Base-by-base conservation (phyloP, 2,113 vertebrate genomes). In the Thalassoma bifasciatum region DNA sequence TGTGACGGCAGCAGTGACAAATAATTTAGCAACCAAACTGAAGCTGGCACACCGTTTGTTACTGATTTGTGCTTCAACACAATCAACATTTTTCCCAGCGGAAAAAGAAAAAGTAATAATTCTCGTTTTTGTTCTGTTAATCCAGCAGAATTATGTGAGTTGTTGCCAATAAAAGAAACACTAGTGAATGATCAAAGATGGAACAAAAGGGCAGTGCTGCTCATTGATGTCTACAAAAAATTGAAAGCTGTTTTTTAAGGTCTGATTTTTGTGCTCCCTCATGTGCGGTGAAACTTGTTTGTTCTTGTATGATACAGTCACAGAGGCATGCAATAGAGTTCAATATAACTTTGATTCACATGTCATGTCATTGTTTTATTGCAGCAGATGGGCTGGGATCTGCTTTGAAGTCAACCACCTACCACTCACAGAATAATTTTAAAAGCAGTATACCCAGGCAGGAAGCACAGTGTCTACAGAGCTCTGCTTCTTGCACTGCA, bases 401-500 rank as follows among this genome's bases (percentile, higher is more conserved):
- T 21, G 60, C 73, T 86, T 86, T 85, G 69, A 83, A 83, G 72
- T 68, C 62, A 49, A 79, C 71, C 71, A 68, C 81, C 71, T 49
- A 47, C 79, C 72, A 79, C 50, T 66, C 63, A 60, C 54, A 44
- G 59, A 66, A 65, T 62, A 72, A 70, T 79, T 75, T 76, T 58
- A 42, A 68, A 81, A 83, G 78, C 72, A 61, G 51, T 52, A 30
- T 26, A 59, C 66, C 23, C 10, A 3, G 37, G 52, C 68, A 74
- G 57, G 54, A 74, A 57, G 30, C 66, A 65, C 10, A 34, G 56
- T 42, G 61, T 72, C 60, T 16, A 34, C 60, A 61, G 53, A 22
- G 37, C 30, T 50, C 46, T 0, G 9, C 14, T 44, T 63, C 66
- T 42, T 64, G 61, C 57, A 59, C 53, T 5, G 57, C 81, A 83